Evolutionary conservation across 1,140 invertebrate species (phyloP), one percentile per base, ranked within the genome.

Genomic region (Heliconius eleuchia): DNA sequence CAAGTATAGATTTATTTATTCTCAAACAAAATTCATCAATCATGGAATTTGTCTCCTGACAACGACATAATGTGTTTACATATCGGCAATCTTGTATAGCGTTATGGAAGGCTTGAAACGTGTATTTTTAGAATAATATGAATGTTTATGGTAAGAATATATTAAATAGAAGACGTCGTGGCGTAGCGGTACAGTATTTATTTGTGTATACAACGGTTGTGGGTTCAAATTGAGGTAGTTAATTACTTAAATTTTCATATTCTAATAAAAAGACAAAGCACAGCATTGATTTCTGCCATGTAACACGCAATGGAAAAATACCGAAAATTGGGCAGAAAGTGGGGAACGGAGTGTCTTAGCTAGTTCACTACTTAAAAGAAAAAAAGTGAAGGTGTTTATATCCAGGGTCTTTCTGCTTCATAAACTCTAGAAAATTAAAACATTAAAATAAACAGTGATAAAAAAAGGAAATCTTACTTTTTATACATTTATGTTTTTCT

Each of bases 1-100:
- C 23, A 30, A 66, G 60, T 66, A 30, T 66, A 66, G 23, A 66
- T 66, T 66, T 66, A 66, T 66, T 66, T 27, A 66, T 30, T 23
- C 60, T 2, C 60, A 66, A 73, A n/a, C 42, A 73, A 19, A 16
- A 39, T n/a, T 9, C 71, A 73, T 73, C 71, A 73, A 73, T 73
- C 71, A 73, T 37, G 42, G 42, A 16, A 73, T 73, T 73, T 73
- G 71, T 73, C 71, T 46, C 11, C 39, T n/a, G 71, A 73, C 71
- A 73, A 23, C 18, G 42, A 73, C 71, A 73, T 73, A 73, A 73
- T 42, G 71, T 73, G 42, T 73, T 73, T 73, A 73, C 71, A 39
- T 27, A 66, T 66, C 60, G 60, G 60, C 60, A 66, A 66, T 66
- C n/a, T 13, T 66, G 60, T 66, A 66, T 13, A 30, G 23, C 27